Conservation (phyloP, 1,140 invertebrate species). For the Latrodectus geometricus region DNA sequence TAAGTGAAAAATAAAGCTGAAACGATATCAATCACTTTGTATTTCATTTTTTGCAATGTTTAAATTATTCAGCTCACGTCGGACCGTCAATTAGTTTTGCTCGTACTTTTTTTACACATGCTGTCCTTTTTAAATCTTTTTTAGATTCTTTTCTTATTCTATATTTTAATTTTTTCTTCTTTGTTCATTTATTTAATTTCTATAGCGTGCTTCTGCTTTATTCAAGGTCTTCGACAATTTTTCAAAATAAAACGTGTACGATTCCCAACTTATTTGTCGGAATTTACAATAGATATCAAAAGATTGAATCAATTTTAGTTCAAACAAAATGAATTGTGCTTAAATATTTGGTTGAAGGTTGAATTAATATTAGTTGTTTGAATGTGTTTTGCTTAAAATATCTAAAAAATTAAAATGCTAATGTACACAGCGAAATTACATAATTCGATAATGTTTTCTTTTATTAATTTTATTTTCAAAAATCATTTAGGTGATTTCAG, state of each 20-base stretch:
- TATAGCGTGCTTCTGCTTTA: not conserved
- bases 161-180: not conserved
- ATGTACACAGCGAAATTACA: too few species aligned
- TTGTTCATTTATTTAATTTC: not conserved
- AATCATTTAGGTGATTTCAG: too few species aligned
- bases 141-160: not conserved
- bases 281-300: too few species aligned
- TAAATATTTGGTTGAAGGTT: not conserved
- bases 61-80: slow-evolving; percentile 39
- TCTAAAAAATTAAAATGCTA: too few species aligned
- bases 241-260: too few species aligned
- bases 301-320: not conserved
- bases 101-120: slow-evolving; percentile 32
- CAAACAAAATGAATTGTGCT: slow-evolving; percentile 1
- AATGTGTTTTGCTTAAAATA: too few species aligned
- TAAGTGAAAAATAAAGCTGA: slow-evolving; percentile 10
- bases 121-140: not conserved
- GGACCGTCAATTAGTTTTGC: slow-evolving; percentile 32
- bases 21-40: slow-evolving; percentile 37
- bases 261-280: too few species aligned
- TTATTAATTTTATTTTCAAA: too few species aligned
- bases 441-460: too few species aligned
- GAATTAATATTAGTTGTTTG: too few species aligned
- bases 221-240: not conserved
- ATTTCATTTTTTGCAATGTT: slow-evolving; percentile 31